These are phyloP conservation scores for Yoshiicerus persimilis DNA, from an alignment of 1,140 invertebrate genomes.

Conservation along the genomic window DNA sequence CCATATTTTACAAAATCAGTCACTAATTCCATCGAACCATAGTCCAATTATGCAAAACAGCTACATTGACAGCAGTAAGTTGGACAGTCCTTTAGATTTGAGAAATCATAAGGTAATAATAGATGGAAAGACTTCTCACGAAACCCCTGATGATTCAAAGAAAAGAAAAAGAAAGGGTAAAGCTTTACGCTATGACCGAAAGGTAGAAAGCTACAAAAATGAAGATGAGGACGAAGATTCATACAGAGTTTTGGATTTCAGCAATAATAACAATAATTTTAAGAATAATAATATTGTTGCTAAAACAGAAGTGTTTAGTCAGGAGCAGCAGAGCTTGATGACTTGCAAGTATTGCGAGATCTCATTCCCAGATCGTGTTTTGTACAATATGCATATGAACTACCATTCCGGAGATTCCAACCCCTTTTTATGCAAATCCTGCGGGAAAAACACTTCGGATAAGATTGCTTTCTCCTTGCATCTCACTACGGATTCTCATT, in stretches of 20 bases:
- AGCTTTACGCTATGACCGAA: constrained; percentile 71
- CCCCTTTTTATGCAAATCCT: constrained; percentile 93
- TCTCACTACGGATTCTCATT: constrained; percentile 78
- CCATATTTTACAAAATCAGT: constrained; percentile 12
- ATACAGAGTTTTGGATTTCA: constrained; percentile 42
- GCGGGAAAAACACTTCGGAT: constrained; percentile 78
- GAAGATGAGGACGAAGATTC: constrained; percentile 37
- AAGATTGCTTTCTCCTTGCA: constrained; percentile 89
- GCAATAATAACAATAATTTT: constrained; percentile 42
- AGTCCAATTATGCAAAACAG: constrained; percentile 34
- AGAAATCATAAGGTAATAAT: constrained; percentile 36
- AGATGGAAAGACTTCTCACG: constrained; percentile 32
- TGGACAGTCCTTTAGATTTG: constrained; percentile 43
- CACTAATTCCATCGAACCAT: neutral
- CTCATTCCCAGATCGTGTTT: constrained; percentile 81
- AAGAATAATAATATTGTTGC: neutral
- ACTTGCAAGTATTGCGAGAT: constrained; percentile 85
- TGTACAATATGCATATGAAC: constrained; percentile 95
- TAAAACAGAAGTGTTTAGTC: neutral
- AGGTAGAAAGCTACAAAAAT: constrained; percentile 53
- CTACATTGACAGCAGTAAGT: neutral
- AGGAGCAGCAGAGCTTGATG: constrained; percentile 53
- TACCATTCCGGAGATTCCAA: constrained; percentile 82
- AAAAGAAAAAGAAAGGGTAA: constrained; percentile 76
- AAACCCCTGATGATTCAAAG: constrained; percentile 47